Base-by-base conservation (phyloP, 2,113 vertebrate species). In the Motacilla alba region DNA sequence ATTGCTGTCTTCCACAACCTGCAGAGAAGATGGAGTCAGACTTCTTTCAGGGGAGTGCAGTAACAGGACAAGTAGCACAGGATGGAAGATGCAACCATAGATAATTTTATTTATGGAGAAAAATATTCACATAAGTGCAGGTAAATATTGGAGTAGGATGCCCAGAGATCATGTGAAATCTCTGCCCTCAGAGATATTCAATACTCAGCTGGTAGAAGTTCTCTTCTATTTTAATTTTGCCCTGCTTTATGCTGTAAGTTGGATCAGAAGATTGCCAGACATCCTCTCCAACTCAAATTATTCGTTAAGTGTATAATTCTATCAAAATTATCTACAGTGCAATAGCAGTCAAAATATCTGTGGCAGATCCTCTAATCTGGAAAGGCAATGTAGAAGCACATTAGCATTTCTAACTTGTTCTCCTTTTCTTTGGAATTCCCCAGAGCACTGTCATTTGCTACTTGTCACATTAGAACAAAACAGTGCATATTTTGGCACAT, bases 401-500 rank as follows among this genome's bases (percentile, higher is more conserved):
- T 78, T 89, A 83, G 62, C 69, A 83, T 85, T 92, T 89, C 10
- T 4, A 60, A 46, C 63, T 87, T 93, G 83, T 77, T 89, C 90
- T 83, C 58, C 15, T 83, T 93, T 88, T 50, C 76, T 86, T 82
- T 75, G 77, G 83, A 94, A 94, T 95, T 89, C 92, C 76, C 95
- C 64, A 79, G 82, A 94, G 95, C 44, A 28, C 79, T 89, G 73
- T 94, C 88, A 89, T 97, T 95, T 96, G 86, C 86, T 95, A 66
- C 76, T 93, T 96, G 95, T 87, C 52, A 5, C 66, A 55, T 92
- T 83, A 94, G 82, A 95, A 95, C 75, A 89, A 97, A 96, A 92
- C 83, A 80, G 64, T 50, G 83, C 82, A 87, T 87, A 81, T 80
- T 91, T 83, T 92, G 84, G 83, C 62, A 88, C 89, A 81, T 79